Base-by-base conservation (phyloP, 2,888 invertebrate species). In the Phaonia tiefii region DNA sequence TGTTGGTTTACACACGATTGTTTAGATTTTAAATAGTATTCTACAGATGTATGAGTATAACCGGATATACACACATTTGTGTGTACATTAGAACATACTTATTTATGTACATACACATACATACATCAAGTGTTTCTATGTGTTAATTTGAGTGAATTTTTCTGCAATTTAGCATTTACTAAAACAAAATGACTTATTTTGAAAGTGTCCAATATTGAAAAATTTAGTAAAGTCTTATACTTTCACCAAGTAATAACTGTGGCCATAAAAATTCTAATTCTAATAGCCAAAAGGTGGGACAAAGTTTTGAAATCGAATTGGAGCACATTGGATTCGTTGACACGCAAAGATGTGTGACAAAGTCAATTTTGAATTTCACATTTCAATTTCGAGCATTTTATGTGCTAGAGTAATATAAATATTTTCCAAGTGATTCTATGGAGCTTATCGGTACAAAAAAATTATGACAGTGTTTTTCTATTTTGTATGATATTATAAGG, bases 151-250 rank as follows among this genome's bases (percentile, higher is more conserved):
- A 77, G 77, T 77, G 67, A 2, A 49, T 65, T 72, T 72, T 58
- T 26, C 17, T 8, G 25, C 15, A 66, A 74, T 46, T 37, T 31
- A 56, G 22, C 58, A 69, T 58, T 66, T 46, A 11, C 49, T 73
- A 37, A 42, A 13, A 31, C 13, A 66, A 54, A 25, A 44, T 20
- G 74, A 75, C 80, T 74, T 80, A 74, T 80, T 80, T 71, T 25
- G 51, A 44, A 71, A 67, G 70, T 65, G 51, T 31, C 1, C 58
- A 73, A 44, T n/a, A 26, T 67, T 46, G n/a, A 74, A 75, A 77
- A 75, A 60, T 87, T 87, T 85, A 87, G 87, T 87, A 84, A 86
- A 88, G 87, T 87, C 86, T 86, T 86, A 87, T 86, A 86, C 87
- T 87, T 85, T 84, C 84, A 84, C 56, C 87, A 87, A 88, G 86